phyloP scores from a whole-genome alignment of 2,797 vertebrate genomes.

The Remorina albescens region DNA sequence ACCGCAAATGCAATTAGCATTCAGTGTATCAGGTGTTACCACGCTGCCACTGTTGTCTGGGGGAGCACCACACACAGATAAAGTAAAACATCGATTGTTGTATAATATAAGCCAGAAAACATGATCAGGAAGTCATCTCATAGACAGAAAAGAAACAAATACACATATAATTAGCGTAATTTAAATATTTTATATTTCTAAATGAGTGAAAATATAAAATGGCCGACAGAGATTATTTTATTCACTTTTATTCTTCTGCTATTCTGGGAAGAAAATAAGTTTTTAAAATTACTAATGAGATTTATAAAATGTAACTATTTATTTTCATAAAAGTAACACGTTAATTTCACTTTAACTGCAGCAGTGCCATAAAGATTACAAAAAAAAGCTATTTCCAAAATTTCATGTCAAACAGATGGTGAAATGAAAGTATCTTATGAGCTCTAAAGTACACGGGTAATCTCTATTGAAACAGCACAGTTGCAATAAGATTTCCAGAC shows the following conservation, averaged over 20 bases:
- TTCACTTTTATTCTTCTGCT: neutral
- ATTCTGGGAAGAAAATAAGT: neutral
- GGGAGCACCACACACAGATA: neutral
- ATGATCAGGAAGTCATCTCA: neutral
- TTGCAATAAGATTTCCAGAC: slow-evolving; percentile 53
- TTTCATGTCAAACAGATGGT: slow-evolving; percentile 24
- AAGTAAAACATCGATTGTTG: slow-evolving; percentile 10
- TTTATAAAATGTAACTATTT: neutral
- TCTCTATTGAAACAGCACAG: slow-evolving; percentile 42
- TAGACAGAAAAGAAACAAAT: neutral
- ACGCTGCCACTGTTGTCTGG: neutral
- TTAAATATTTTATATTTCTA: neutral
- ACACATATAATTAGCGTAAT: neutral
- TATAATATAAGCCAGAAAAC: neutral
- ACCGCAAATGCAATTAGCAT: slow-evolving; percentile 20
- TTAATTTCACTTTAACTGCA: neutral
- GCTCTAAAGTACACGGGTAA: slow-evolving; percentile 22
- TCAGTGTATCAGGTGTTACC: slow-evolving; percentile 30
- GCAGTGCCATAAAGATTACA: neutral
- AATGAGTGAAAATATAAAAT: neutral
- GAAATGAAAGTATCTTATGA: slow-evolving; percentile 49
- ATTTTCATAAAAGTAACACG: neutral
- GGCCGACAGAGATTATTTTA: neutral
- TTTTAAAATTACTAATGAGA: neutral
- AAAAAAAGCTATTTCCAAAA: slow-evolving; percentile 20